phyloP scores from a whole-genome alignment of 1,140 invertebrate genomes.

The Lysiphlebus fabarum region DNA sequence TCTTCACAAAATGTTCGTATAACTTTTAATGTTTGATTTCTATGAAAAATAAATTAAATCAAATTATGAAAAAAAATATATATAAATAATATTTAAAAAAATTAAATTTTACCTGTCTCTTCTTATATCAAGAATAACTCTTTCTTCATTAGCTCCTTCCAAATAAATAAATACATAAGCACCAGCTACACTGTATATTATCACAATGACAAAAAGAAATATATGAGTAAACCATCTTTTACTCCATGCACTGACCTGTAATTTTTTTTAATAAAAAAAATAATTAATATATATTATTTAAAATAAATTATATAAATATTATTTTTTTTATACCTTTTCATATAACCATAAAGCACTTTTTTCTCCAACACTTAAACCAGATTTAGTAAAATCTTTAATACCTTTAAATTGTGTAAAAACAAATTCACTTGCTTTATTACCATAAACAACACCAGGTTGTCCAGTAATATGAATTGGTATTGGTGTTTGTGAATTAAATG shows the following conservation, averaged over 20 bases:
- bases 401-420: conserved; percentile 73
- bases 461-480: conserved; percentile 55
- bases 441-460: conserved; percentile 57
- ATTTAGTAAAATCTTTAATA: conserved; percentile 75
- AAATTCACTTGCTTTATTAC: conserved; percentile 67
- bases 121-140: conserved; percentile 53
- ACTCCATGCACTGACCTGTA: conserved; percentile 66
- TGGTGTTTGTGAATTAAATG: conserved; percentile 51
- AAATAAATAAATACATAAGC: conserved; percentile 72
- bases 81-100: neutral
- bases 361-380: conserved; percentile 76
- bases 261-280: no score
- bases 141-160: conserved; percentile 65
- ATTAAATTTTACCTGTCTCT: conserved; percentile 46
- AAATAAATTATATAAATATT: no score
- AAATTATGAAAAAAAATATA: neutral
- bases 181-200: conserved; percentile 74
- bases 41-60: no score
- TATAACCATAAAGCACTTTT: conserved; percentile 77
- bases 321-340: conserved; percentile 69
- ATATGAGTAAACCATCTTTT: conserved; percentile 85
- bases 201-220: conserved; percentile 73
- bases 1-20: conserved; percentile 46
- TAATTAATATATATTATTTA: no score
- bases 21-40: conserved; percentile 41